Conservation (phyloP, 2,797 vertebrate genomes). For the Sebastes minor region DNA sequence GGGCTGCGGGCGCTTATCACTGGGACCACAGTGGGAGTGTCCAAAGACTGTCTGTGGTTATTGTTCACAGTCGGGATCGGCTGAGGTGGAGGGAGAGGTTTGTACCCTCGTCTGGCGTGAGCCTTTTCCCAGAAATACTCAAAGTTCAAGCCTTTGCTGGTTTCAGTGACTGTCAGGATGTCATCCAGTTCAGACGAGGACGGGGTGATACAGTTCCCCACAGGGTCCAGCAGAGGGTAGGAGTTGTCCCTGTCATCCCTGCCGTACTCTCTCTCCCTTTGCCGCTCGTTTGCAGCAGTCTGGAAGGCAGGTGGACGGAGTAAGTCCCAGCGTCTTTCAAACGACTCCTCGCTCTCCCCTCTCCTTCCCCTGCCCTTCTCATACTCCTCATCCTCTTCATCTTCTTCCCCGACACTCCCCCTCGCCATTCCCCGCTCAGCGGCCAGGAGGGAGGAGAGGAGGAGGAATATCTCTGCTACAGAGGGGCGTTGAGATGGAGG, state of each 20-base stretch:
- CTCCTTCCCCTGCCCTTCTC: conserved; percentile 79
- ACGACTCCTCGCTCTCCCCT: conserved; percentile 86
- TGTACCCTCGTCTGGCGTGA: conserved; percentile 87
- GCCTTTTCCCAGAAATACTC: conserved; percentile 97
- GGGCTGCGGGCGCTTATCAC: conserved; percentile 94
- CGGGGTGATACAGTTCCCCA: conserved; percentile 80
- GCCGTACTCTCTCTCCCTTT: conserved; percentile 80
- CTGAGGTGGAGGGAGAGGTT: conserved; percentile 83
- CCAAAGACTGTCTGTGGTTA: conserved; percentile 87
- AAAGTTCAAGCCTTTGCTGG: conserved; percentile 93
- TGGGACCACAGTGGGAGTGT: conserved; percentile 92
- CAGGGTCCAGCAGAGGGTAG: conserved; percentile 89
- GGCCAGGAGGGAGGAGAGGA: conserved; percentile 90
- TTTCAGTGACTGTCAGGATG: conserved; percentile 93
- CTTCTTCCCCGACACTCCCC: conserved; percentile 81
- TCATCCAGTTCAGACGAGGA: conserved; percentile 90
- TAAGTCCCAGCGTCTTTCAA: conserved; percentile 91
- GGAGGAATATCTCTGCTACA: conserved; percentile 90
- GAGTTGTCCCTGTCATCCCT: conserved; percentile 79
- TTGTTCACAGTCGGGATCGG: conserved; percentile 85
- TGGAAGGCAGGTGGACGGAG: conserved; percentile 83
- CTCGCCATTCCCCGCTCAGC: conserved; percentile 80
- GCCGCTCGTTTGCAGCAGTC: conserved; percentile 77
- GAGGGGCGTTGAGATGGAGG: conserved; percentile 89
- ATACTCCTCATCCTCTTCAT: conserved; percentile 86